Evolutionary conservation across 2,113 vertebrate species (phyloP).

Genomic region (Vulpes lagopus): DNA sequence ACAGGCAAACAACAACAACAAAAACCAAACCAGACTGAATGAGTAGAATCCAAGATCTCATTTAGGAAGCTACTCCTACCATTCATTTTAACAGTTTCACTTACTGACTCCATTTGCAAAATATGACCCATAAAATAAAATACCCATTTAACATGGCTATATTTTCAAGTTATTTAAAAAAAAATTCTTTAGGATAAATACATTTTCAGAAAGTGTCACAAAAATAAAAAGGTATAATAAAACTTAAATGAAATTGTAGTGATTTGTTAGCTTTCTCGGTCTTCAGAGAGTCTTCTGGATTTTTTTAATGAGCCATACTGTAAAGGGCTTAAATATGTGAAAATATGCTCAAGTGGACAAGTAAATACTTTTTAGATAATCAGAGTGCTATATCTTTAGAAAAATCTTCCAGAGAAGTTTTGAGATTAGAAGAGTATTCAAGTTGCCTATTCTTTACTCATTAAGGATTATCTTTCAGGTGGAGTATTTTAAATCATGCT

Average conservation of each 20-base stretch:
- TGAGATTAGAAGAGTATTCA: slow-evolving; percentile 64
- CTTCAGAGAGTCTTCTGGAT: neutral
- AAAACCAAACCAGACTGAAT: neutral
- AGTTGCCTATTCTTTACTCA: slow-evolving; percentile 1
- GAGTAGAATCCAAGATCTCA: neutral
- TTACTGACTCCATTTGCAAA: neutral
- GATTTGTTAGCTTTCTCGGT: slow-evolving; percentile 32
- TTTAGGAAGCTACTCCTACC: neutral
- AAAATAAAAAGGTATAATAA: slow-evolving; percentile 31
- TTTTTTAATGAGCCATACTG: slow-evolving; percentile 13
- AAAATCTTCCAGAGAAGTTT: slow-evolving; percentile 55
- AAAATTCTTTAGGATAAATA: neutral
- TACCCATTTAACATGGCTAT: neutral
- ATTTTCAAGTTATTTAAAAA: neutral
- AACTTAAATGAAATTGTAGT: neutral
- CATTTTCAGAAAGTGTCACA: neutral
- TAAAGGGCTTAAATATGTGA: slow-evolving; percentile 22
- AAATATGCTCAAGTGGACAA: slow-evolving; percentile 59
- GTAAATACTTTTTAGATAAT: slow-evolving; percentile 70
- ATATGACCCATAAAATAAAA: neutral
- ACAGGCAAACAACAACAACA: neutral
- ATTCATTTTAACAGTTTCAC: neutral
- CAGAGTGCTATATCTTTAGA: slow-evolving; percentile 34
- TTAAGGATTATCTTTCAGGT: slow-evolving; percentile 25
- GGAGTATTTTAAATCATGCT: slow-evolving; percentile 61